phyloP scores from a whole-genome alignment of 2,797 vertebrate genomes.

The Schizopygopsis malacanthus region DNA sequence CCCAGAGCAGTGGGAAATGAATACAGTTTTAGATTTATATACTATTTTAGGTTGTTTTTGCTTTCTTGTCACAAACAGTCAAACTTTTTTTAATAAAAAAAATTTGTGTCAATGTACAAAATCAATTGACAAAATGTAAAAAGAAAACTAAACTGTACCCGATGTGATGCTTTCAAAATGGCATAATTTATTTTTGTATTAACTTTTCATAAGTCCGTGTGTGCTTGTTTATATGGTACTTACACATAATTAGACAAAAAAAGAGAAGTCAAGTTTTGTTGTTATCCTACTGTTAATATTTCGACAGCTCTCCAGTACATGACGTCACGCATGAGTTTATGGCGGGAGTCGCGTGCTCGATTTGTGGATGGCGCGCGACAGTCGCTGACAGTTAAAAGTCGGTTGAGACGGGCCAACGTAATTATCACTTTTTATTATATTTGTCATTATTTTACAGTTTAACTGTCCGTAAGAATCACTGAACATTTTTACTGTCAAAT shows the following conservation, averaged over 20 bases:
- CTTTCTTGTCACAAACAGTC: background rate
- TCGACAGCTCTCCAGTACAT: background rate
- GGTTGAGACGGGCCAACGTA: background rate
- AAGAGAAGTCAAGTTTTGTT: background rate
- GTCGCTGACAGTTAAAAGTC: background rate
- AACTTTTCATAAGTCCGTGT: background rate
- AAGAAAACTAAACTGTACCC: too few species aligned
- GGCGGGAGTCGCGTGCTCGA: background rate
- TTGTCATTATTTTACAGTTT: background rate
- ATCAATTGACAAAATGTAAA: background rate
- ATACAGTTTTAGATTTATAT: too few species aligned
- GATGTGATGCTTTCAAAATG: background rate
- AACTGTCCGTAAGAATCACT: background rate
- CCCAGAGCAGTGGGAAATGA: too few species aligned
- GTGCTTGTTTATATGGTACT: background rate
- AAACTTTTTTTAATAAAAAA: background rate
- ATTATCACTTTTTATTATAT: background rate
- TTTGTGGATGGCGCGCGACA: background rate
- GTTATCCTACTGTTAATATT: background rate
- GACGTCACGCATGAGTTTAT: background rate
- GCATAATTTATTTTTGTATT: too few species aligned
- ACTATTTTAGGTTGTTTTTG: background rate
- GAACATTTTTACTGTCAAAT: background rate
- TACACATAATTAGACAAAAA: background rate
- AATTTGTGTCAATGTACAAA: background rate